phyloP scores from a whole-genome alignment of 1,140 invertebrate genomes.

The Drosophila elegans region DNA sequence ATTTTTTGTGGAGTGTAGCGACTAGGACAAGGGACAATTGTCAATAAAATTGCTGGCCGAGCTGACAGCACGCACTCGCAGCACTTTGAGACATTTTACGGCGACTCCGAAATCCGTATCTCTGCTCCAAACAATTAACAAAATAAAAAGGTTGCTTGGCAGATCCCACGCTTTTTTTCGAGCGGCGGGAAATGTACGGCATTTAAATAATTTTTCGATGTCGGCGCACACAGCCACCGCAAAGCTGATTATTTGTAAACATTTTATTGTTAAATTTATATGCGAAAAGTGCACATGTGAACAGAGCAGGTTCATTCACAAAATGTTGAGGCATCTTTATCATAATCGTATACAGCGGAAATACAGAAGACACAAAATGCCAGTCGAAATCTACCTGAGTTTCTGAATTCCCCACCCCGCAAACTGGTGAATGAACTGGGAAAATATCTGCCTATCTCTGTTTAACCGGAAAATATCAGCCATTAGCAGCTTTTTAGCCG shows the following conservation, averaged over 20 bases:
- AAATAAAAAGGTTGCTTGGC: slow-evolving; percentile 28
- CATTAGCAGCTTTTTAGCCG: slow-evolving; percentile 77
- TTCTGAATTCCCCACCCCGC: slow-evolving; percentile 8
- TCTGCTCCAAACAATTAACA: slow-evolving; percentile 42
- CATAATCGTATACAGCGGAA: slow-evolving; percentile 76
- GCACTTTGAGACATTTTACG: slow-evolving; percentile 58
- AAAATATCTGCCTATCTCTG: slow-evolving; percentile 12
- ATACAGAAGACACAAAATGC: slow-evolving; percentile 44
- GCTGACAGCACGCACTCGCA: slow-evolving; percentile 53
- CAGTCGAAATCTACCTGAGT: slow-evolving; percentile 63
- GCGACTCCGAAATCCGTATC: slow-evolving; percentile 33
- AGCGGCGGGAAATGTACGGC: slow-evolving; percentile 61
- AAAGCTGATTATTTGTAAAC: slow-evolving; percentile 67
- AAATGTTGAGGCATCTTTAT: slow-evolving; percentile 62
- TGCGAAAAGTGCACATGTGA: slow-evolving; percentile 67
- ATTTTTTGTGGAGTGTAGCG: slow-evolving; percentile 15
- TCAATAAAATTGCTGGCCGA: slow-evolving; percentile 68
- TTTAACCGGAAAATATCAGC: slow-evolving; percentile 17
- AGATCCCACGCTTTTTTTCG: slow-evolving; percentile 69
- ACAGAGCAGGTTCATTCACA: slow-evolving; percentile 48
- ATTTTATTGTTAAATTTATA: slow-evolving; percentile 75
- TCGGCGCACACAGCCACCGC: slow-evolving; percentile 62
- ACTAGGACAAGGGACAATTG: slow-evolving; percentile 57
- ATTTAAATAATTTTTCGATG: slow-evolving; percentile 75
- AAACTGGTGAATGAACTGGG: slow-evolving; percentile 66